Evolutionary conservation across 2,797 vertebrate genomes (phyloP), one percentile per base, ranked within the genome.

Genomic region (Liasis olivaceus): DNA sequence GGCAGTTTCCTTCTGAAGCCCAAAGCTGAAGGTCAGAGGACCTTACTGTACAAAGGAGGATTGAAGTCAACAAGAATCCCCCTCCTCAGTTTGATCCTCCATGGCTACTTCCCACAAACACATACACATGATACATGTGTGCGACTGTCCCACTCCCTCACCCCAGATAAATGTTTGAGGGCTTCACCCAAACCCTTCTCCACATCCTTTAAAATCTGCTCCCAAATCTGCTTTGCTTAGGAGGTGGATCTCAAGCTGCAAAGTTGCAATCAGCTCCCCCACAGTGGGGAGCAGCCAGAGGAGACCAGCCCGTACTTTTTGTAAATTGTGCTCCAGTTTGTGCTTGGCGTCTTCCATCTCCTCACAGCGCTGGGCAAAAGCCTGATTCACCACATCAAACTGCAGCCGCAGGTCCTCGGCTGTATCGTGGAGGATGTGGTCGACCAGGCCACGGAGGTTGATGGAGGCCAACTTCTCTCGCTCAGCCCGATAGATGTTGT

Each of bases 361-460:
- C 56, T 95, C 92, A n/a, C 98, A 98, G 95, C 94, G 98, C 63
- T 91, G 96, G 62, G 60, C 96, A 0, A 99, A 98, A 89, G 98
- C 98, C 93, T 94, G 91, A 42, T 98, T 97, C 31, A 98, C 98
- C 0, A 69, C 89, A 11, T 97, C 96, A 6, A 98, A 97, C 95
- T 99, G 99, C 58, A 92, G 89, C 14, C 96, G 96, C 96, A 99
- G 98, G 94, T 99, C 99, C 91, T 98, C 97, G 0, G 98, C 94
- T 0, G 97, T 97, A 56, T 99, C 99, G n/a, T 93, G 97, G 77
- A 99, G 96, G 89, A 99, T 94, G 36, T 31, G 97, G 95, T 98
- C 97, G 24, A 98, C 98, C 90, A 99, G 96, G 17, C 94, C 66
- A 0, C 99, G 97, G 69, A 99, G 98, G 90, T 97, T 98, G 87